Evolutionary conservation across 2,888 invertebrate genomes (phyloP).

Genomic region (Arctia plantaginis): DNA sequence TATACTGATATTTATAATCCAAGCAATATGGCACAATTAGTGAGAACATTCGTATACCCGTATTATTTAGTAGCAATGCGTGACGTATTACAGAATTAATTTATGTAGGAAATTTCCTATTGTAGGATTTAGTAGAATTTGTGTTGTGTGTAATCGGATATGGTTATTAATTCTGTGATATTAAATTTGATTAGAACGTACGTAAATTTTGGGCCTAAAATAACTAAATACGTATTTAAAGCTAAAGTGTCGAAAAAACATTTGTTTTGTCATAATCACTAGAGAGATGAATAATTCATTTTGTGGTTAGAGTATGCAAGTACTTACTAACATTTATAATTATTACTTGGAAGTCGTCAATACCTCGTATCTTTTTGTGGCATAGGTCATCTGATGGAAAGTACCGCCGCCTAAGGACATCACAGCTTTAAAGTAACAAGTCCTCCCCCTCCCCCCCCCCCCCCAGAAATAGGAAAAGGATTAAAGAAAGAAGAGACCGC

Average conservation of each 20-base stretch:
- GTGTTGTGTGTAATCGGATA: conserved; percentile 16
- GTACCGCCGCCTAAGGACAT: no score
- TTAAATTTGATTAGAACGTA: conserved; percentile 18
- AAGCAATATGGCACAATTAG: conserved; percentile 36
- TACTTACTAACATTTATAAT: background rate
- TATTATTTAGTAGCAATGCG: conserved; percentile 34
- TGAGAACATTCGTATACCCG: conserved; percentile 33
- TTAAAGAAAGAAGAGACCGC: no score
- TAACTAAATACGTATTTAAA: background rate
- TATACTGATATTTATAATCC: conserved; percentile 23
- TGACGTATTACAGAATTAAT: conserved; percentile 37
- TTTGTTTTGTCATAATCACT: background rate
- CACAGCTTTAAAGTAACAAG: no score
- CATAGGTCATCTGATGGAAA: no score
- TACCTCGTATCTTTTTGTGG: background rate
- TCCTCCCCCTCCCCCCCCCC: no score
- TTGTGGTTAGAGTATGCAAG: background rate
- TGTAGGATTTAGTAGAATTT: conserved; percentile 18
- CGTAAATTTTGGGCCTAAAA: background rate
- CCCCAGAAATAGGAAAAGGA: no score
- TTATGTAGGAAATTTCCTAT: conserved; percentile 37
- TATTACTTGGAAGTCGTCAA: background rate
- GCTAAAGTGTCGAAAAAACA: conserved; percentile 14
- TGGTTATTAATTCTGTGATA: conserved; percentile 17
- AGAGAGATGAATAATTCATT: background rate